A percentile compares a stretch with the other conserved stretches of the same genome.
These are phyloP conservation scores for Andrena camellia DNA, from an alignment of 2,888 invertebrate genomes.

Conservation along the genomic window DNA sequence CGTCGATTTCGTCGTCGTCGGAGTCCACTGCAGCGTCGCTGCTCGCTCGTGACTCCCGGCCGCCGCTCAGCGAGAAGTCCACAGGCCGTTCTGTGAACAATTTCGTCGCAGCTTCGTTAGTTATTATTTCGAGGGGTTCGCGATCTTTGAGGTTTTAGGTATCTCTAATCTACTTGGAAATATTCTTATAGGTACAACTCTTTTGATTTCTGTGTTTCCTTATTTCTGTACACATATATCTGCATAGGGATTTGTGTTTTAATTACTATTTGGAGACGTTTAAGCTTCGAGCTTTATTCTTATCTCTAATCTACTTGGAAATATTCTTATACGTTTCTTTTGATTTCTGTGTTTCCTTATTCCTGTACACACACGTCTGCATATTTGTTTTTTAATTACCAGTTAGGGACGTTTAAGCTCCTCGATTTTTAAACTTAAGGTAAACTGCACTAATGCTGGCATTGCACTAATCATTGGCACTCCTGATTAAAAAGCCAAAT, in stretches of 20 bases:
- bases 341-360: background rate
- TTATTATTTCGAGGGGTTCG: background rate
- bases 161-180: background rate
- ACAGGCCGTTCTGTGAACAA: constrained; percentile 81
- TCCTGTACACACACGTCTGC: background rate
- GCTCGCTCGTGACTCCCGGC: constrained; percentile 81
- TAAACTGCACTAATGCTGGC: no score
- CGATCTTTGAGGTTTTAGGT: background rate
- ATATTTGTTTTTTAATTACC: background rate
- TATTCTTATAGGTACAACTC: background rate
- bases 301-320: background rate
- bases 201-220: no score
- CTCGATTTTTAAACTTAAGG: background rate
- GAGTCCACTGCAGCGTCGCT: constrained; percentile 80
- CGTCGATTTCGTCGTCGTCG: constrained; percentile 83
- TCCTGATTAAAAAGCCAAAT: no score
- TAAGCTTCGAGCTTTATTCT: no score
- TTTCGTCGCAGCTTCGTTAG: constrained; percentile 6
- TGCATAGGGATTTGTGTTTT: background rate
- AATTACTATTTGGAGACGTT: background rate
- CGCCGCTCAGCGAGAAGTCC: constrained; percentile 81
- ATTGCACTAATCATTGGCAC: no score
- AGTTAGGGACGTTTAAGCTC: no score
- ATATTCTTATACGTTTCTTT: background rate
- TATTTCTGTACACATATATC: background rate